A percentile compares a stretch with the other conserved stretches of the same genome.
Conservation (phyloP, 2,888 invertebrate genomes). For the Trissolcus brochymenae region DNA sequence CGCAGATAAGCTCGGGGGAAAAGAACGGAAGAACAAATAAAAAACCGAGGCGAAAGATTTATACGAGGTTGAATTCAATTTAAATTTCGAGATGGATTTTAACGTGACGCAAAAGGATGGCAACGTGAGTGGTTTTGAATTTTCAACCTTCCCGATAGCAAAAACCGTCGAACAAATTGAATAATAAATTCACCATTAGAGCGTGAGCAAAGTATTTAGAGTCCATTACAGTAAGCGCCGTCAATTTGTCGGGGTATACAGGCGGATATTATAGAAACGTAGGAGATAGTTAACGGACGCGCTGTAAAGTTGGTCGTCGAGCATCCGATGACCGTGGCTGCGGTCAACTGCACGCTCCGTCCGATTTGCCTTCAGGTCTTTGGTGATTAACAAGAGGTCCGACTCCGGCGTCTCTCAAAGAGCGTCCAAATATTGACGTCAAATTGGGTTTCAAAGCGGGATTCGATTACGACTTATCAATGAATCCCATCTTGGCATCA, state of each 20-base stretch:
- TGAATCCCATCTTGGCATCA: slow-evolving; percentile 29
- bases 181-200: slow-evolving; percentile 51
- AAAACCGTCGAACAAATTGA: slow-evolving; percentile 43
- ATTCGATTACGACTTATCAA: slow-evolving; percentile 68
- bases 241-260: slow-evolving; percentile 45
- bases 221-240: slow-evolving; percentile 49
- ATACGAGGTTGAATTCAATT: not conserved
- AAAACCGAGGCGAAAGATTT: not conserved
- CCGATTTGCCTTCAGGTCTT: slow-evolving; percentile 71
- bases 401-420: slow-evolving; percentile 67
- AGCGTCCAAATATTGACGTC: slow-evolving; percentile 66
- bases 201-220: slow-evolving; percentile 52
- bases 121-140: too few relatives aligned
- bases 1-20: slow-evolving; percentile 51
- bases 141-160: slow-evolving; percentile 4
- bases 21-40: slow-evolving; percentile 17
- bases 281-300: slow-evolving; percentile 51
- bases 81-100: too few relatives aligned
- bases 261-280: slow-evolving; percentile 53
- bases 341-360: slow-evolving; percentile 74
- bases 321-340: slow-evolving; percentile 65
- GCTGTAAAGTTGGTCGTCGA: slow-evolving; percentile 53
- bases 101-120: too few relatives aligned
- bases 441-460: slow-evolving; percentile 70
- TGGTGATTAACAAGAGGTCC: slow-evolving; percentile 76